Base-by-base conservation (phyloP, 2,113 vertebrate genomes). In the Lipophrys pholis region DNA sequence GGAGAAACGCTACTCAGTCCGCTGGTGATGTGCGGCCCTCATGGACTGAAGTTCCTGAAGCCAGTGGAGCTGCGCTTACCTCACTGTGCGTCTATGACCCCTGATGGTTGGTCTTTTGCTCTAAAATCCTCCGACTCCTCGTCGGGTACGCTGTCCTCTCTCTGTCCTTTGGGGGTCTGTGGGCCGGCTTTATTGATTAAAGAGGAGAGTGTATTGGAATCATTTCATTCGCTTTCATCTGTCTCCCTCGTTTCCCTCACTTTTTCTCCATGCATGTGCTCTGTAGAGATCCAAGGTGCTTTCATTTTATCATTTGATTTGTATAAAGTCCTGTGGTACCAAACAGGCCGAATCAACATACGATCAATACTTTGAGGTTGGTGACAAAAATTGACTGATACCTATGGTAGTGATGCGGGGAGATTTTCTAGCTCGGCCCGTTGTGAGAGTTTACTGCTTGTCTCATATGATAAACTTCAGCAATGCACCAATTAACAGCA, bases 71-170 rank as follows among this genome's bases (percentile, higher is more conserved):
- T 99, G 69, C 97, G 97, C 92, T 90, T 99, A 83, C 98, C 97
- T 95, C 97, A 99, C 84, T 99, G 97, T 97, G 97, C 98, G 95
- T 98, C 98, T 91, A 99, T 99, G 98, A 99, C 97, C 93, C 98
- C 98, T 96, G 98, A 99, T 96, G 97, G 97, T 98, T 99, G 98
- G 98, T 99, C 98, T 98, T 99, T 99, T 97, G 98, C 97, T 98
- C 98, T 99, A 97, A 99, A 99, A 98, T 99, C 97, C 95, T 99
- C 98, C 95, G 97, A 99, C 96, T 98, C 97, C 96, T 98, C 96
- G 96, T 98, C 97, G 97, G 98, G 97, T 98, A 99, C 87, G 97
- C 96, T 96, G 95, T 96, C 95, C 95, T 96, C 95, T 96, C 95
- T 95, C 88, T 97, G 95, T 96, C 95, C 95, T 96, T 92, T 93